Evolutionary conservation across 2,113 vertebrate genomes (phyloP).

Genomic region (Heterotilapia buettikoferi): DNA sequence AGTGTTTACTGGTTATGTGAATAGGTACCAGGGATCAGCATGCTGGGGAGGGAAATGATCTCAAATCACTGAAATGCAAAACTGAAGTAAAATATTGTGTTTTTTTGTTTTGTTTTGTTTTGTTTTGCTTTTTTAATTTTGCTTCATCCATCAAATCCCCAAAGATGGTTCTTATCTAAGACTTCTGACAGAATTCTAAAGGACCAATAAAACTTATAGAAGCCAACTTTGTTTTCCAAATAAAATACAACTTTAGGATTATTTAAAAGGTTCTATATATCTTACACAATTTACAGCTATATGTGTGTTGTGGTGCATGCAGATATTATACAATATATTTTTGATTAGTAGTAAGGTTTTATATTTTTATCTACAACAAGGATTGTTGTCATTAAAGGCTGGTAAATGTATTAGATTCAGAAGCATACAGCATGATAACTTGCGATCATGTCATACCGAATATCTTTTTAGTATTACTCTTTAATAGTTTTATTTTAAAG

Average conservation of each 20-base stretch:
- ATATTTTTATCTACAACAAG: not conserved
- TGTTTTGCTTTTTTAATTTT: not conserved
- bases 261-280: not conserved
- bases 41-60: slow-evolving; percentile 5
- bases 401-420: not conserved
- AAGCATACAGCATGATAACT: not conserved
- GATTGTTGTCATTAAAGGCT: not conserved
- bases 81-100: not conserved
- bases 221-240: not conserved
- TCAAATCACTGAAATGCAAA: slow-evolving; percentile 42
- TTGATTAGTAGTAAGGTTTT: not conserved
- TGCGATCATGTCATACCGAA: not conserved
- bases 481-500: not conserved
- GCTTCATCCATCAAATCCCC: slow-evolving; percentile 25
- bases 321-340: not conserved
- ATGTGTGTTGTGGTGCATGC: not conserved
- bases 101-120: not conserved
- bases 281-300: not conserved
- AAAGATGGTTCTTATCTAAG: not conserved
- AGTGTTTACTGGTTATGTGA: not conserved
- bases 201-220: not conserved
- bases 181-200: not conserved
- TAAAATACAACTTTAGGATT: not conserved
- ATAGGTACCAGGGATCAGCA: not conserved
- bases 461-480: not conserved